Evolutionary conservation across 37 sponge, comb jelly and placozoan genomes (phyloP).

Genomic region (Crambe crambe): DNA sequence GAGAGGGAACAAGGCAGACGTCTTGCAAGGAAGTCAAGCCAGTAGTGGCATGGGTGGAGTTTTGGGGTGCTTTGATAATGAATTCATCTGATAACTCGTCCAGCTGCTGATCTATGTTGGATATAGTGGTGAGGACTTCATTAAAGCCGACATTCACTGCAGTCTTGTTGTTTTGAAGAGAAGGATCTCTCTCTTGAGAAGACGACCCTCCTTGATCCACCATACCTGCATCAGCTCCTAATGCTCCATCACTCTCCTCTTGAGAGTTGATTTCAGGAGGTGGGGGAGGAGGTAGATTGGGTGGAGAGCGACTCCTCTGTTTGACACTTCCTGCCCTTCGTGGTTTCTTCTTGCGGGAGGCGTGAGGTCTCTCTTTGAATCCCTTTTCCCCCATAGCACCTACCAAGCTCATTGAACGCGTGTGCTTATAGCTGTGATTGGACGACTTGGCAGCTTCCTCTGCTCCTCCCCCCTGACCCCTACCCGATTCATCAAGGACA

Average conservation of each 20-base stretch:
- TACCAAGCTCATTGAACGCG: slow-evolving; percentile 24
- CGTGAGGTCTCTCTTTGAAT: background rate
- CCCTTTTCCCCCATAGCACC: background rate
- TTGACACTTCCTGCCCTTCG: slow-evolving; percentile 17
- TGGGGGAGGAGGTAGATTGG: slow-evolving; percentile 62
- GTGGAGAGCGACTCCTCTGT: slow-evolving; percentile 53
- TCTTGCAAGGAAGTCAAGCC: background rate
- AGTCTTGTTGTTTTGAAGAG: background rate
- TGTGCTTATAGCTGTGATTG: slow-evolving; percentile 2
- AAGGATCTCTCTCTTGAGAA: background rate
- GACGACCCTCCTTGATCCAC: background rate
- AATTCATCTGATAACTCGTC: slow-evolving; percentile 3
- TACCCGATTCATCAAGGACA: background rate
- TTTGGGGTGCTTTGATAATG: background rate
- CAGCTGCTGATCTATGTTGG: slow-evolving; percentile 39
- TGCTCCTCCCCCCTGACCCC: background rate
- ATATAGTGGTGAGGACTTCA: slow-evolving; percentile 34
- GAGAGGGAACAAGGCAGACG: background rate
- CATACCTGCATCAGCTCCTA: background rate
- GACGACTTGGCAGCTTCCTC: background rate
- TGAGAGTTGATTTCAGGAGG: background rate
- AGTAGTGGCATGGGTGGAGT: background rate
- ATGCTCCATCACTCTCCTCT: background rate
- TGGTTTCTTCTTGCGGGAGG: background rate
- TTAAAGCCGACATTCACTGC: slow-evolving; percentile 11